Percentiles rank a stretch among this genome's conserved stretches.
Evolutionary conservation across 2,888 invertebrate genomes (phyloP).

Genomic region (Mimumesa dahlbomi): DNA sequence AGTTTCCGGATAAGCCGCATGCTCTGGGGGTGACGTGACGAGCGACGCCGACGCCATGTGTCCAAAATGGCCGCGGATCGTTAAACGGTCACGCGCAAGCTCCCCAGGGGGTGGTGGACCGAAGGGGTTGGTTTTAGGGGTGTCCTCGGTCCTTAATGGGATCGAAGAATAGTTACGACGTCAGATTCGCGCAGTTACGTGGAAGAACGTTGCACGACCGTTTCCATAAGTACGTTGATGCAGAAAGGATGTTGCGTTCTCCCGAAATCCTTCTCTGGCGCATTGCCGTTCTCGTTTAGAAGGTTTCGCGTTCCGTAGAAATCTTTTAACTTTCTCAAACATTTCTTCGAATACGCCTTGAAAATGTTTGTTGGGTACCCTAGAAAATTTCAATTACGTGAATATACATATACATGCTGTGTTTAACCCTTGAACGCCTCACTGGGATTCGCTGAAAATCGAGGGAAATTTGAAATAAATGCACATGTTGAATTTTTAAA

Average conservation of each 20-base stretch:
- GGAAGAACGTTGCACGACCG: constrained; percentile 12
- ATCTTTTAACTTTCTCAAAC: no score
- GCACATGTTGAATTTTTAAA: no score
- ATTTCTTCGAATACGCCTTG: no score
- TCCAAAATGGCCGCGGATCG: constrained; percentile 73
- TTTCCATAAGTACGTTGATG: not conserved
- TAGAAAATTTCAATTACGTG: no score
- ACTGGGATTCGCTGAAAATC: no score
- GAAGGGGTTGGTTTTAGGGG: constrained; percentile 60
- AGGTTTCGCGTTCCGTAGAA: no score
- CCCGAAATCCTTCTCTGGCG: no score
- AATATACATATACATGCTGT: no score
- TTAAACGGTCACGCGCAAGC: constrained; percentile 74
- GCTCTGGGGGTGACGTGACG: constrained; percentile 69
- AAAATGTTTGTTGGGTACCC: no score
- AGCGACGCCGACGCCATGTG: constrained; percentile 71
- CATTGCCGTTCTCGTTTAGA: no score
- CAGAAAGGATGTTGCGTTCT: not conserved
- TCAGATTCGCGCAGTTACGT: constrained; percentile 43
- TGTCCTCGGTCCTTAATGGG: constrained; percentile 55
- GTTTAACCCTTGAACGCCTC: no score
- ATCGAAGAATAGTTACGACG: constrained; percentile 59
- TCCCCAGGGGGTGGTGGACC: constrained; percentile 45
- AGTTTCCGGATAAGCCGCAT: constrained; percentile 75
- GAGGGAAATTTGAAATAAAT: no score